A percentile compares a stretch with the other conserved stretches of the same genome.
Evolutionary conservation across 2,888 invertebrate species (phyloP).

Genomic region (Rotaria socialis): DNA sequence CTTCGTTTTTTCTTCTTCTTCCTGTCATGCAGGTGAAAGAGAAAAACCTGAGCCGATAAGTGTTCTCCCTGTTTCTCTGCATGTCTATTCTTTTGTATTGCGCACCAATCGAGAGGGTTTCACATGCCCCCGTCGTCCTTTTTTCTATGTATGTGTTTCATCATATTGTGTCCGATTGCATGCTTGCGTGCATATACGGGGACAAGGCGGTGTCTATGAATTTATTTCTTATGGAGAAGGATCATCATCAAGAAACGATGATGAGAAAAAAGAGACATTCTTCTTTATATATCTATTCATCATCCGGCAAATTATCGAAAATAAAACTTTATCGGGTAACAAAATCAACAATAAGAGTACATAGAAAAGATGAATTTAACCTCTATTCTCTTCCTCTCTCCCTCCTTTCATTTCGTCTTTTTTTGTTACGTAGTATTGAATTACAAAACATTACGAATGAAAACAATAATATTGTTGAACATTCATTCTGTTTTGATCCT

Average conservation of each 20-base stretch:
- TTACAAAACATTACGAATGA: slow-evolving; percentile 6
- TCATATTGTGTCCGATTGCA: slow-evolving; percentile 14
- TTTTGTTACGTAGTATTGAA: neutral
- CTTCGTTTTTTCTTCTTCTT: neutral
- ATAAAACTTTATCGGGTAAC: neutral
- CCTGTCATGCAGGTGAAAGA: slow-evolving; percentile 11
- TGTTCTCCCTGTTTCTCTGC: neutral
- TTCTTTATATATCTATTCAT: neutral
- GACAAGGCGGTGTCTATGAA: neutral
- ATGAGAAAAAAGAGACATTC: neutral
- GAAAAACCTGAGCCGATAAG: neutral
- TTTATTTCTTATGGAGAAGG: neutral
- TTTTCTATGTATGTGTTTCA: neutral
- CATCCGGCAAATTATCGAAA: neutral
- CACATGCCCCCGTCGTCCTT: neutral
- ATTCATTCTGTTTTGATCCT: neutral
- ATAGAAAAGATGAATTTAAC: neutral
- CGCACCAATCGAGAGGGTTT: neutral
- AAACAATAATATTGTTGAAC: neutral
- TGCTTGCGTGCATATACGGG: neutral
- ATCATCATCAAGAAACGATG: neutral
- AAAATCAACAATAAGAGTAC: neutral
- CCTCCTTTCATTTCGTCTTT: too few species aligned
- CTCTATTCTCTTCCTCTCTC: neutral
- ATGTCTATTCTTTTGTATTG: slow-evolving; percentile 5